Base-by-base conservation (phyloP, 2,113 vertebrate genomes). In the Rutilus rutilus region DNA sequence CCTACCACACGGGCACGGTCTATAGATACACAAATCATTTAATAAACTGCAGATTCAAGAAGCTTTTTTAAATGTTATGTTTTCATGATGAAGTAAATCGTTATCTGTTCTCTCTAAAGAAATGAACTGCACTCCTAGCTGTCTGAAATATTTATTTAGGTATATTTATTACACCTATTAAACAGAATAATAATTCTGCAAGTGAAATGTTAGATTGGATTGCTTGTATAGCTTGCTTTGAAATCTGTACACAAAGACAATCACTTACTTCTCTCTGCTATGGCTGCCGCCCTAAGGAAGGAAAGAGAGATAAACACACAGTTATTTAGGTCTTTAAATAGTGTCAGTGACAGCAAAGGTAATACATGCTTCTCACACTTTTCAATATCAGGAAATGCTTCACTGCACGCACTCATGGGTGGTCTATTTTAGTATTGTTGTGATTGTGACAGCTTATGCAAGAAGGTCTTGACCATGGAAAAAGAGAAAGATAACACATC, bases 241-340 rank as follows among this genome's bases (percentile, higher is more conserved):
- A 52, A 80, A 89, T 50, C 25, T 82, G 79, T 85, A 81, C 80
- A 67, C 64, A 86, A 64, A 91, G 88, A 91, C 81, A 86, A 86
- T 47, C 86, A 97, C 98, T 99, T 93, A 99, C 98, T 99, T 97
- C 96, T 98, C 90, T 99, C 98, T 25, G 97, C 98, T 84, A 98
- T 96, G 0, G 98, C 98, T 86, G 97, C 97, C 90, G 97, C 96
- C 92, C 98, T 99, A 88, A n/a, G 80, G 88, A 92, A 90, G 91
- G 81, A 86, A 73, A 91, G 74, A 88, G 54, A 89, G 59, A 90
- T 47, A 89, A 54, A 91, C 76, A 89, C 30, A 17, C 15, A 52
- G 83, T 67, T 88, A 94, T 91, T 86, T 84, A 76, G 75, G 87
- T 89, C 87, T 90, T 87, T 88, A 91, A 90, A 91, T 82, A 81